A percentile compares a stretch with the other conserved stretches of the same genome.
phyloP scores from a whole-genome alignment of 2,888 invertebrate species.

The Drosophila borborema region DNA sequence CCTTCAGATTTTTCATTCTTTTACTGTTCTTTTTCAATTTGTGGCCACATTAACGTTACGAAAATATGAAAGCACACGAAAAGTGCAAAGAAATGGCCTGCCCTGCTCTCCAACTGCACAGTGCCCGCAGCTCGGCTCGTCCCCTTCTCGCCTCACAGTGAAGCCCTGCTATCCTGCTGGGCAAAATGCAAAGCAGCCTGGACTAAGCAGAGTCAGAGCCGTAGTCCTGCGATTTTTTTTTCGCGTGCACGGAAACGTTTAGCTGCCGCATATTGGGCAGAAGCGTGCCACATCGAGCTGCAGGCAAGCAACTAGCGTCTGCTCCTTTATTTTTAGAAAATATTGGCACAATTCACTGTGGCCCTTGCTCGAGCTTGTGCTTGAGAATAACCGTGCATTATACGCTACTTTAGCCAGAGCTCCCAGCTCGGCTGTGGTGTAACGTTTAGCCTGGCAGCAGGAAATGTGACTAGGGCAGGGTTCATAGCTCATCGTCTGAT shows the following conservation, averaged over 20 bases:
- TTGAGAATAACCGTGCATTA: constrained; percentile 62
- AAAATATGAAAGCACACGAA: constrained; percentile 77
- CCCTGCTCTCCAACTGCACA: constrained; percentile 57
- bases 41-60: constrained; percentile 79
- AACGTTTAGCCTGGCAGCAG: constrained; percentile 17
- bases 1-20: constrained; percentile 52
- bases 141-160: too few species aligned
- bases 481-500: constrained; percentile 13
- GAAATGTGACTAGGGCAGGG: constrained; percentile 25
- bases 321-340: constrained; percentile 77
- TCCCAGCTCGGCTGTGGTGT: constrained; percentile 24
- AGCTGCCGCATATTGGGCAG: constrained; percentile 72
- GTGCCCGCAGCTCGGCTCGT: constrained; percentile 9
- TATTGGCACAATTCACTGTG: constrained; percentile 66
- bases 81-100: constrained; percentile 71
- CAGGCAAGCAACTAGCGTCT: constrained; percentile 57
- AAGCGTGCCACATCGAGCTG: constrained; percentile 41
- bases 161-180: too few species aligned
- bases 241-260: constrained; percentile 79
- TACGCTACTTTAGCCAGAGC: constrained; percentile 52
- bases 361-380: constrained; percentile 36
- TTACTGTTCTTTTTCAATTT: constrained; percentile 72
- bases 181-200: constrained; percentile 50
- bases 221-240: constrained; percentile 40
- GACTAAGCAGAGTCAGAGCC: constrained; percentile 16